Base-by-base conservation (phyloP, 2,888 invertebrate species). In the Amblyjoppa fuscipennis region DNA sequence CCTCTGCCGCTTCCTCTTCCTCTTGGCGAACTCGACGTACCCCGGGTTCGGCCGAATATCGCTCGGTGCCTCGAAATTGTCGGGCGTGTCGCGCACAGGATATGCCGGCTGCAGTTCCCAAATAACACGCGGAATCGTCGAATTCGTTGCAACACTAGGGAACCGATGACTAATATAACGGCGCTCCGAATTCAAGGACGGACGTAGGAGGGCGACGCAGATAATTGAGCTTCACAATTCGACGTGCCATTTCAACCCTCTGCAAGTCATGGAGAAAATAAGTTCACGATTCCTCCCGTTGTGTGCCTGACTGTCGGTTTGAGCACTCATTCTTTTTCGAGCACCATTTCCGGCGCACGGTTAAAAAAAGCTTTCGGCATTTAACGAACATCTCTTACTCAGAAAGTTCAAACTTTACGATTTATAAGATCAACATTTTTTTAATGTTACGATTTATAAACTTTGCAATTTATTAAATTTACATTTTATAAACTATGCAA, bases 31-130 rank as follows among this genome's bases (percentile, higher is more conserved):
- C 16, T 7, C 34, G 56, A 38, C 56, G 71, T 13, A 34, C 20
- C 13, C 56, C 11, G 41, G 20, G 71, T 38, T 38, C 28, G 56
- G 38, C 5, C 31, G 34, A 64, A 56, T 73, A 73, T 73, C 56
- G 38, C 34, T 34, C 34, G 53, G 38, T 28, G 25, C 28, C 38
- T 25, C n/a, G 56, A 56, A 56, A 59, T 59, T 31, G 31, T 64
- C 64, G 64, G 31, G 64, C 28, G 64, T 34, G 34, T 64, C 64
- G 31, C 31, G 31, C 34, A 64, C 64, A 64, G 64, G 64, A 34
- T 64, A 64, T 34, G 31, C 64, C 64, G 64, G 13, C n/a, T 16
- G 64, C 64, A 34, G 64, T 16, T 64, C 34, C 64, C 64, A 31
- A 64, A 64, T 64, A 64, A 64, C 34, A 64, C 64, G 6, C 31